phyloP scores from a whole-genome alignment of 1,140 invertebrate genomes.

The Drosophila leontia region DNA sequence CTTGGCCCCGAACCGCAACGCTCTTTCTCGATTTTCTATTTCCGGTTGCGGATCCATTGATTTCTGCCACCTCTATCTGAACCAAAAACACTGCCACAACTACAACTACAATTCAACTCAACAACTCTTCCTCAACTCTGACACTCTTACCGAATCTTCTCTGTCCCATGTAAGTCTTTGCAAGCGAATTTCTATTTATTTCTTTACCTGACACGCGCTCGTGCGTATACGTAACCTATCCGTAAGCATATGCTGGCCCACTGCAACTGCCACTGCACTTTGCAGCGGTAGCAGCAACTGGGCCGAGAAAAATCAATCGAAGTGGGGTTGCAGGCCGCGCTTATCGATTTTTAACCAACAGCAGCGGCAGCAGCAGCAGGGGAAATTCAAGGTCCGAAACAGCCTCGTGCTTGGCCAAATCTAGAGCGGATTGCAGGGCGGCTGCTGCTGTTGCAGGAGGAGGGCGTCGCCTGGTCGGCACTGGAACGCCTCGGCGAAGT shows the following conservation, averaged over 20 bases:
- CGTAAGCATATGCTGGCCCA: constrained; percentile 58
- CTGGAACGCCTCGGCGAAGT: constrained; percentile 65
- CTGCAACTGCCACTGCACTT: constrained; percentile 10
- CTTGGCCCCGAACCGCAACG: constrained; percentile 21
- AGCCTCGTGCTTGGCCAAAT: constrained; percentile 7
- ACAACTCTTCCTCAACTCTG: constrained; percentile 17
- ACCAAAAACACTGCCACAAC: constrained; percentile 34
- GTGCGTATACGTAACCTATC: constrained; percentile 27
- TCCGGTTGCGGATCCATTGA: constrained; percentile 33
- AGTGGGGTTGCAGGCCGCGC: constrained; percentile 16
- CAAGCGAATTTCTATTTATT: constrained; percentile 30
- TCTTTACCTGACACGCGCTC: constrained; percentile 7
- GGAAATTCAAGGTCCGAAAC: constrained; percentile 69
- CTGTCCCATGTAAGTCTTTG: constrained; percentile 63
- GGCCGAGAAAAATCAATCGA: constrained; percentile 68
- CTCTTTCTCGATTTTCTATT: constrained; percentile 52
- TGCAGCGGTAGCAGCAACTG: constrained; percentile 21
- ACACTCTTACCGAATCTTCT: constrained; percentile 40
- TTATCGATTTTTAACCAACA: constrained; percentile 64
- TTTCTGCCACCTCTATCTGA: constrained; percentile 34
- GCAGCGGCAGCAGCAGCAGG: constrained; percentile 2
- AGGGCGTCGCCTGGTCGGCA: constrained; percentile 57
- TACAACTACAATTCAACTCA: constrained; percentile 41
- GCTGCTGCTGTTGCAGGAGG: constrained; percentile 14
- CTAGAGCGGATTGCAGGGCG: constrained; percentile 46